phyloP scores from a whole-genome alignment of 2,888 invertebrate genomes.

The Scaptodrosophila latifasciaeformis region DNA sequence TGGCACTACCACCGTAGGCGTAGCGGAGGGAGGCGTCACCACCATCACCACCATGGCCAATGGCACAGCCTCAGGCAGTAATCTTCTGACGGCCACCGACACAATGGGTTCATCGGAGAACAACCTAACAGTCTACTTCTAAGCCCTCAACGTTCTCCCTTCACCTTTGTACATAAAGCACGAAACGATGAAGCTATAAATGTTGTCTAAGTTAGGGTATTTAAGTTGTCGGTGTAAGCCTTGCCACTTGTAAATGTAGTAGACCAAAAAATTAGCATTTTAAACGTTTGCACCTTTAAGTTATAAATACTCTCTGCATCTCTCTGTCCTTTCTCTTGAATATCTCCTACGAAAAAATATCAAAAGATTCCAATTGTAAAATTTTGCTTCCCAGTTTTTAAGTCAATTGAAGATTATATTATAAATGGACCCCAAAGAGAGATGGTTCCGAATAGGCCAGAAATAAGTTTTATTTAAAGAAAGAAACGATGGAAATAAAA shows the following conservation, averaged over 20 bases:
- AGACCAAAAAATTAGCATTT: constrained; percentile 61
- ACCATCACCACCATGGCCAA: constrained; percentile 45
- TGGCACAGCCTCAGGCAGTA: constrained; percentile 54
- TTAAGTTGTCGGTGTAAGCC: constrained; percentile 33
- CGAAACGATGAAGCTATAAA: too few species aligned
- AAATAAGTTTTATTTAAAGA: too few species aligned
- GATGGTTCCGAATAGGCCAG: too few species aligned
- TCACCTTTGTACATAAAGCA: too few species aligned
- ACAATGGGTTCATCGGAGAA: constrained; percentile 77
- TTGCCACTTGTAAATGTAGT: constrained; percentile 56
- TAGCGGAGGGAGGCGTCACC: constrained; percentile 43
- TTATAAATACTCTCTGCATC: too few species aligned
- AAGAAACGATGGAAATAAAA: too few species aligned
- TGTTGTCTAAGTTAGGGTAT: not conserved
- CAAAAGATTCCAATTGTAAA: constrained; percentile 54
- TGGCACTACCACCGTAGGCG: constrained; percentile 12
- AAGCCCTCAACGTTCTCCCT: constrained; percentile 31
- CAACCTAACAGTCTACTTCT: constrained; percentile 79
- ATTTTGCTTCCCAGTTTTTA: constrained; percentile 54
- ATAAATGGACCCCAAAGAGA: too few species aligned
- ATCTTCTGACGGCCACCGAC: constrained; percentile 68
- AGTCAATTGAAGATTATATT: not conserved
- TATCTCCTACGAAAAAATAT: constrained; percentile 21
- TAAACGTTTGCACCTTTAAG: constrained; percentile 4
- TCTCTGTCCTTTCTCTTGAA: too few species aligned